Evolutionary conservation across 2,888 invertebrate species (phyloP), one percentile per base, ranked within the genome.

Genomic region (Apamea crenata): DNA sequence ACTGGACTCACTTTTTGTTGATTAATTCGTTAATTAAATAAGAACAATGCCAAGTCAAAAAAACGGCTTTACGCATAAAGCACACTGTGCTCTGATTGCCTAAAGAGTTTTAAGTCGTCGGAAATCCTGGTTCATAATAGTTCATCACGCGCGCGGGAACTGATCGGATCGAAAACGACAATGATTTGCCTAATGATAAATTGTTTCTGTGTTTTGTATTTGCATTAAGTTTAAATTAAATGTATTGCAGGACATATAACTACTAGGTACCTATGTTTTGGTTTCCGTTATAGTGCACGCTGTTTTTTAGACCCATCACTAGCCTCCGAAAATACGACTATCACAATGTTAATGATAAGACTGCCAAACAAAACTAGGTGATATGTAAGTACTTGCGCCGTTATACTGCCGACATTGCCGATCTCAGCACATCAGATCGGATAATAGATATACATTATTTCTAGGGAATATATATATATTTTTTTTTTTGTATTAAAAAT

Each of bases 101-200:
- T 89, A 88, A 86, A 77, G 75, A 80, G 81, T 86, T 88, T 83
- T 80, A 86, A 81, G 78, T 84, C 89, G 88, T 91, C 93, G 96
- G 96, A 95, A 94, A 95, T 96, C 95, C 96, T 96, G 96, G 95
- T 95, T 93, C 92, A 93, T 87, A 91, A 83, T 89, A 87, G 91
- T 92, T 93, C 91, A 88, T 79, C 75, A 82, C 80, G 82, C 73
- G 85, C 68, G 72, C 71, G 74, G 70, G 73, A 66, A 77, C 76
- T 81, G 77, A 76, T 78, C 61, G 76, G 16, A n/a, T 74, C 69
- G 76, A 76, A 78, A 78, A 83, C 82, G 70, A 70, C 80, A 81
- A 70, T 75, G 47, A 68, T 81, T 63, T 77, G 81, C 69, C 65
- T 87, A 83, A 77, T 85, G 80, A 76, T 81, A 80, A 67, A 85